phyloP scores from a whole-genome alignment of 2,113 vertebrate species.

The Phaethornis superciliosus region DNA sequence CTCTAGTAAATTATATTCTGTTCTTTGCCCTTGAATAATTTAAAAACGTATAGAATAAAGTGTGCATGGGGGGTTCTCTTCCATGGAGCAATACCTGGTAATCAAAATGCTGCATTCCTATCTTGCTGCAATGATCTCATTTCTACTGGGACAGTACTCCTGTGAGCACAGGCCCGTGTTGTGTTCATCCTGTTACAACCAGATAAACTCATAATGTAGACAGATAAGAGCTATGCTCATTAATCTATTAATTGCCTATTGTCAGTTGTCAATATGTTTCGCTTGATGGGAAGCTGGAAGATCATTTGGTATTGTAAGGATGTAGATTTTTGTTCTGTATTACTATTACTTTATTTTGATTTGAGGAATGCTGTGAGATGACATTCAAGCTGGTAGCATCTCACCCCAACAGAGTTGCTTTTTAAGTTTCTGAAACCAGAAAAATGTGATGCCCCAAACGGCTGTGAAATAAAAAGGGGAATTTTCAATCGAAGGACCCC shows the following conservation, averaged over 20 bases:
- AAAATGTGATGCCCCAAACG: conserved; percentile 11
- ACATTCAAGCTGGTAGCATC: neutral
- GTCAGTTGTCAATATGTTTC: conserved; percentile 69
- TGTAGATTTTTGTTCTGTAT: conserved; percentile 39
- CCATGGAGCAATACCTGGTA: conserved; percentile 60
- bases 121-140: conserved; percentile 71
- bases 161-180: conserved; percentile 46
- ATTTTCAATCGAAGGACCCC: neutral
- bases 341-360: conserved; percentile 44
- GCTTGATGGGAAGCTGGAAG: conserved; percentile 58
- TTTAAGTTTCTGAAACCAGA: conserved; percentile 22
- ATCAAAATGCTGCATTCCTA: conserved; percentile 60
- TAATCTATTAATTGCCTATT: conserved; percentile 77
- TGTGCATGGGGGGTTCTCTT: neutral
- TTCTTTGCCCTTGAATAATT: conserved; percentile 70
- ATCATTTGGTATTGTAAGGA: conserved; percentile 67
- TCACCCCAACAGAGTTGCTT: neutral
- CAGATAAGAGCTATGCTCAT: conserved; percentile 71
- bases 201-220: conserved; percentile 73
- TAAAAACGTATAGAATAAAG: conserved; percentile 54
- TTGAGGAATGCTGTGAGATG: neutral
- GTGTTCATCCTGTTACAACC: conserved; percentile 70
- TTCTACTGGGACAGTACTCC: conserved; percentile 62
- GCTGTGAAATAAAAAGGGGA: neutral
- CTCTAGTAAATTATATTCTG: conserved; percentile 58